A percentile compares a stretch with the other conserved stretches of the same genome.
Evolutionary conservation across 2,113 vertebrate species (phyloP).

Genomic region (Hippocampus barbouri): DNA sequence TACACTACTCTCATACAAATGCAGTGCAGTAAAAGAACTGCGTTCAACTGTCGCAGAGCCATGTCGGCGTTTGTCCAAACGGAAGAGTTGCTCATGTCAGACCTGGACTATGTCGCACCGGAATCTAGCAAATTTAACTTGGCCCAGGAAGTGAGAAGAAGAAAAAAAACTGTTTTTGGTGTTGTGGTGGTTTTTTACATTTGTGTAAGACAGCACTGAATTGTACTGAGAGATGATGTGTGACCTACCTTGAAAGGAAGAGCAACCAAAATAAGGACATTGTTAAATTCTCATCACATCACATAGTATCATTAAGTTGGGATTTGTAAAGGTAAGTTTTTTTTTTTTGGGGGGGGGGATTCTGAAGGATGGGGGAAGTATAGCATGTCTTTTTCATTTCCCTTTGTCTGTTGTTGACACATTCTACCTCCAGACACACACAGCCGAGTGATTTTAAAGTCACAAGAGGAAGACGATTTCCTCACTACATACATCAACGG

Average conservation of each 20-base stretch:
- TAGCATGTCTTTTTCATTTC: neutral
- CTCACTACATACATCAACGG: conserved; percentile 95
- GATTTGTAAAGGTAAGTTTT: neutral
- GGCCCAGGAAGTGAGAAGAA: too few species aligned
- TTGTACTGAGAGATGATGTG: neutral
- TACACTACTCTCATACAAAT: neutral
- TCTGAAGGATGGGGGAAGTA: neutral
- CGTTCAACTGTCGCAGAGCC: too few species aligned
- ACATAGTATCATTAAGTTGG: neutral
- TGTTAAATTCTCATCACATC: neutral
- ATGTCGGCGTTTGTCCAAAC: too few species aligned
- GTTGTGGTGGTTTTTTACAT: too few species aligned
- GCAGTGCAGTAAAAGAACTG: neutral
- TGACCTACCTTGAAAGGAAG: neutral
- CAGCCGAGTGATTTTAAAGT: conserved; percentile 93
- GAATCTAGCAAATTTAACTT: too few species aligned
- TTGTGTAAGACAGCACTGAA: too few species aligned
- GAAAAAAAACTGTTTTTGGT: too few species aligned
- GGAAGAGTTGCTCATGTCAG: too few species aligned
- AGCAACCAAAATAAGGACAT: neutral
- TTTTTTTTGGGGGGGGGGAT: too few species aligned
- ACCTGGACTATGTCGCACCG: too few species aligned
- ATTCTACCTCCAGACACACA: conserved; percentile 82
- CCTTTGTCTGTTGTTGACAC: conserved; percentile 15
- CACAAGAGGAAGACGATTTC: conserved; percentile 86